A percentile compares a stretch with the other conserved stretches of the same genome.
Conservation (phyloP, 2,888 invertebrate genomes). For the Zygaena filipendulae region DNA sequence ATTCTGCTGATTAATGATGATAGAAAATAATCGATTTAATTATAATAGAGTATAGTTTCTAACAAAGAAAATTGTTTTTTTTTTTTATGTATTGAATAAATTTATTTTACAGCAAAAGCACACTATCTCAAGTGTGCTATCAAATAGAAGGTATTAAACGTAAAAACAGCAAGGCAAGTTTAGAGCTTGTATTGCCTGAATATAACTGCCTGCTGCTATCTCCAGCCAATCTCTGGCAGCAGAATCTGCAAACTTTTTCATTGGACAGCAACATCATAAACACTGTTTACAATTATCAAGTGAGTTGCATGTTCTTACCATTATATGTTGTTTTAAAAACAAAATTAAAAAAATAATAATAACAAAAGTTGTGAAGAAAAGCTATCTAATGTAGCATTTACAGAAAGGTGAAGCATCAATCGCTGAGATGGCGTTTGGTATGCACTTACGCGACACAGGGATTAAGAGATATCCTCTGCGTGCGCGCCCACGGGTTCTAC, state of each 20-base stretch:
- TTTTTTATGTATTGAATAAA: no score
- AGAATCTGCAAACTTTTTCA: conserved; percentile 81
- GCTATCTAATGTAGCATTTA: conserved; percentile 79
- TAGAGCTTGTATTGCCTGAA: conserved; percentile 82
- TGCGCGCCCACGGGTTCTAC: conserved; percentile 84
- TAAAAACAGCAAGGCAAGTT: conserved; percentile 61
- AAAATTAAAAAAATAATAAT: background rate
- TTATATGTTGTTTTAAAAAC: conserved; percentile 6
- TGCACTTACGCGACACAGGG: conserved; percentile 91
- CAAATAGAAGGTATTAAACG: conserved; percentile 85
- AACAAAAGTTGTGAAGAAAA: no score
- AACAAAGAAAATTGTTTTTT: no score
- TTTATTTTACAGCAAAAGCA: conserved; percentile 69
- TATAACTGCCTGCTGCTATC: conserved; percentile 92
- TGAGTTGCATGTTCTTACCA: conserved; percentile 34
- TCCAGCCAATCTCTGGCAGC: conserved; percentile 94
- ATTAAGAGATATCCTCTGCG: conserved; percentile 89
- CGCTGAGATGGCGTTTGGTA: conserved; percentile 92
- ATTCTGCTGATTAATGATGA: no score
- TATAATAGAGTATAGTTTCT: no score
- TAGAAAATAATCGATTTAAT: no score
- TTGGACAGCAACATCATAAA: conserved; percentile 82
- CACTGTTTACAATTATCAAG: conserved; percentile 87
- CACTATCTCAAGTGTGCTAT: conserved; percentile 84
- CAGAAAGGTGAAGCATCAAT: conserved; percentile 87